Evolutionary conservation across 2,797 vertebrate genomes (phyloP).

Genomic region (Parauchenoglanis punctatus): DNA sequence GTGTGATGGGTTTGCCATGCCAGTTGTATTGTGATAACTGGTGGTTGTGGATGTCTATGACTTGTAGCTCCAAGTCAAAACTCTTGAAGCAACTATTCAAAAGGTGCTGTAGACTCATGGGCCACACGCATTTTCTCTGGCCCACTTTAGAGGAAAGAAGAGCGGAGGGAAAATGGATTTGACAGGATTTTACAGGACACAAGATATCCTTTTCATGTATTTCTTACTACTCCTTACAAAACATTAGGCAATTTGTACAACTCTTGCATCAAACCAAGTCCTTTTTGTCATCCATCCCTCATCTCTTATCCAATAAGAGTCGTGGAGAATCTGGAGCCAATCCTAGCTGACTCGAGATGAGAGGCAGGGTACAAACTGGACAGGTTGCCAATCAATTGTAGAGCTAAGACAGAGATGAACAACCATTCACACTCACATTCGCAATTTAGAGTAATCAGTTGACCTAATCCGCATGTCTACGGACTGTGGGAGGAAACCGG

Average conservation of each 20-base stretch:
- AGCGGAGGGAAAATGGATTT: neutral
- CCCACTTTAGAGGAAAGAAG: neutral
- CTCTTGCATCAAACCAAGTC: neutral
- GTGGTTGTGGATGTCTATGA: neutral
- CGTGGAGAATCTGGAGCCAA: too few species aligned
- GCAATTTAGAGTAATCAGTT: too few species aligned
- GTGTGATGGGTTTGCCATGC: neutral
- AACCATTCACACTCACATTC: too few species aligned
- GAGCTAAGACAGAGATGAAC: too few species aligned
- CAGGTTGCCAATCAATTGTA: too few species aligned
- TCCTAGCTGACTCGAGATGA: too few species aligned
- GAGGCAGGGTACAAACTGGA: too few species aligned
- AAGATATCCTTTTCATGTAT: neutral
- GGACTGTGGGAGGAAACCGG: too few species aligned
- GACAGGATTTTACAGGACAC: neutral
- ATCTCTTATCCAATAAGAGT: too few species aligned
- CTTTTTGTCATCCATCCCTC: neutral
- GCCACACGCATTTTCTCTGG: neutral
- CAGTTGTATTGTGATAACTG: neutral
- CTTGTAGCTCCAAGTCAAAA: neutral
- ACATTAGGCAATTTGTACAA: neutral
- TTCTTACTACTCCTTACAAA: too few species aligned
- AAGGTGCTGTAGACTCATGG: neutral
- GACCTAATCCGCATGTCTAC: too few species aligned
- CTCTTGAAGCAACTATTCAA: neutral